These are phyloP conservation scores for Trachelus iudaicus DNA, from an alignment of 2,888 invertebrate genomes.

Conservation along the genomic window DNA sequence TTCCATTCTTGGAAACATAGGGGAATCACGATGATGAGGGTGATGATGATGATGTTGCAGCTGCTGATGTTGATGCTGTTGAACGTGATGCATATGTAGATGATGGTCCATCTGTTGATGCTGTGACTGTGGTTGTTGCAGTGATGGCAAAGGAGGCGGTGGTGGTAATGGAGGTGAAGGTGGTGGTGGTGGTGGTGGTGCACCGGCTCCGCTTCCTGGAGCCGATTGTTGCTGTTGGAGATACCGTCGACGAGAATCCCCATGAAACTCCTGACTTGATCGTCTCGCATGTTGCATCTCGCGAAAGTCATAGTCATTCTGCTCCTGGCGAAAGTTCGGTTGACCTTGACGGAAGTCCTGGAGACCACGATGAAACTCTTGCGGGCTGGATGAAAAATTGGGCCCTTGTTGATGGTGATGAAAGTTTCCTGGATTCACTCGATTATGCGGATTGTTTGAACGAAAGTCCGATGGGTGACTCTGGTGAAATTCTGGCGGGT, in stretches of 20 bases:
- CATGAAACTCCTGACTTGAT: slow-evolving; percentile 42
- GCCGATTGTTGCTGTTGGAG: slow-evolving; percentile 6
- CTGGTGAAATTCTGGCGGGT: slow-evolving; percentile 30
- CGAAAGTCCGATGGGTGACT: slow-evolving; percentile 39
- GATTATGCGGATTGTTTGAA: slow-evolving; percentile 20
- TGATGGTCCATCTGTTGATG: not conserved
- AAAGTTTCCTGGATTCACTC: not conserved
- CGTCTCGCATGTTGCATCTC: slow-evolving; percentile 42
- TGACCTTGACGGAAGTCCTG: slow-evolving; percentile 50
- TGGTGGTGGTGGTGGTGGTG: not conserved
- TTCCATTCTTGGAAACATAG: slow-evolving; percentile 47
- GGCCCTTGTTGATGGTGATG: slow-evolving; percentile 18
- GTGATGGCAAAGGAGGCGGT: not conserved
- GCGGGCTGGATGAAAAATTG: slow-evolving; percentile 15
- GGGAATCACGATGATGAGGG: slow-evolving; percentile 34
- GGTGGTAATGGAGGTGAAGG: not conserved
- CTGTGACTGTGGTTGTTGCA: not conserved
- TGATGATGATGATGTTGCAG: slow-evolving; percentile 34
- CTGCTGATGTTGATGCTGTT: slow-evolving; percentile 25
- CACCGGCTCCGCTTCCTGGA: slow-evolving; percentile 29
- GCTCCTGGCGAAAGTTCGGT: slow-evolving; percentile 20
- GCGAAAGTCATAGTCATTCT: slow-evolving; percentile 44
- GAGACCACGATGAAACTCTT: slow-evolving; percentile 42
- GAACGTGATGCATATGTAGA: slow-evolving; percentile 13
- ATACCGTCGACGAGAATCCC: slow-evolving; percentile 28